These are phyloP conservation scores for Microcebus tavaratra DNA, from an alignment of 2,113 vertebrate genomes.

Conservation along the genomic window DNA sequence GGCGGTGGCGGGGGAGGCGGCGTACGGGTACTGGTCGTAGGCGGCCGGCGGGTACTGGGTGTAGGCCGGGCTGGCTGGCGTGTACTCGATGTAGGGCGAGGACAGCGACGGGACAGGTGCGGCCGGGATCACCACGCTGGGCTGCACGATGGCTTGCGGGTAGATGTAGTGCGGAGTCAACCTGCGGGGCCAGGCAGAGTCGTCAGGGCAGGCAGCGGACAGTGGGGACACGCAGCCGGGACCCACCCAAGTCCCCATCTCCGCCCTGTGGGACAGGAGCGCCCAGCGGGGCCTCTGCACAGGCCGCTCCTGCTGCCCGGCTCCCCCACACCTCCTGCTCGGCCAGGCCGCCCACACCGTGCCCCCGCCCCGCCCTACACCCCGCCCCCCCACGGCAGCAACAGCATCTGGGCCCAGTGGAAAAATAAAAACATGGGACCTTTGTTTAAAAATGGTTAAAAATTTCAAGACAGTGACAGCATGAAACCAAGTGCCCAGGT, in stretches of 20 bases:
- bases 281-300: neutral
- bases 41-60: conserved; percentile 91
- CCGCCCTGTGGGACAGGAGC: neutral
- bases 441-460: neutral
- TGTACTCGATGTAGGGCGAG: conserved; percentile 94
- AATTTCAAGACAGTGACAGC: neutral
- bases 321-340: neutral
- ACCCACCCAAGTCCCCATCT: neutral
- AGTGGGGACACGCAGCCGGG: neutral
- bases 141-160: conserved; percentile 93
- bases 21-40: conserved; percentile 95
- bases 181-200: conserved; percentile 83
- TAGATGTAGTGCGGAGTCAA: conserved; percentile 94
- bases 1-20: conserved; percentile 89
- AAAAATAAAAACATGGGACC: neutral
- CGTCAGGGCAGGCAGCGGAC: neutral
- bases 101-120: conserved; percentile 88
- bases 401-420: accelerated
- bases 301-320: accelerated
- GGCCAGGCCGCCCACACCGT: neutral
- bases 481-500: accelerated
- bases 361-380: neutral
- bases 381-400: neutral
- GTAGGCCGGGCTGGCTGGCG: conserved; percentile 88
- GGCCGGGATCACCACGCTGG: conserved; percentile 92